These are phyloP conservation scores for Ascaphus truei DNA, from an alignment of 2,113 vertebrate species.

Conservation along the genomic window DNA sequence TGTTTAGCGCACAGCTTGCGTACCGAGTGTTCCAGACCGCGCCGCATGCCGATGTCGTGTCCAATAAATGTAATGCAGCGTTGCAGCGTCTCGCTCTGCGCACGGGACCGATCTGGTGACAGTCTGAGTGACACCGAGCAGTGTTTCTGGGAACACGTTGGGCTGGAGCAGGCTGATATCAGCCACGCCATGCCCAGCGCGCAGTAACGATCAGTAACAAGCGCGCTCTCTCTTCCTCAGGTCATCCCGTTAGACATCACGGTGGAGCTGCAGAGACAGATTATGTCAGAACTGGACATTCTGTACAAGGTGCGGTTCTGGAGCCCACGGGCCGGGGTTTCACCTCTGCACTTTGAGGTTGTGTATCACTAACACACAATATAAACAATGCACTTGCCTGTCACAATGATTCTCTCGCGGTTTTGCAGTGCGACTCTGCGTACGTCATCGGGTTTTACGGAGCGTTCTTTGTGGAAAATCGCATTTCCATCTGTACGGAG, in stretches of 20 bases:
- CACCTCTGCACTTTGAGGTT: conserved; percentile 1
- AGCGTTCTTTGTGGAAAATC: conserved; percentile 97
- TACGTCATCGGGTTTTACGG: conserved; percentile 99
- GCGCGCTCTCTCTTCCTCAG: conserved; percentile 55
- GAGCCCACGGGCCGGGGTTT: neutral
- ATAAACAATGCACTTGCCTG: neutral
- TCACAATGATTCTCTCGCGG: conserved; percentile 32
- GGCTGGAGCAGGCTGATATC: conserved; percentile 1
- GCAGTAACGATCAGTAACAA: conserved; percentile 26
- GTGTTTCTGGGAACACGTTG: no score
- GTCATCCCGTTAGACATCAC: conserved; percentile 95
- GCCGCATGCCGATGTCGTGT: no score
- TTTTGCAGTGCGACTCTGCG: conserved; percentile 90
- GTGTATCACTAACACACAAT: neutral
- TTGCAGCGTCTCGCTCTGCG: no score
- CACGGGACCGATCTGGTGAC: no score
- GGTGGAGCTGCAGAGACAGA: conserved; percentile 94
- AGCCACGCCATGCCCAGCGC: conserved; percentile 3
- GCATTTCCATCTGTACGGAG: conserved; percentile 97
- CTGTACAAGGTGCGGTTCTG: conserved; percentile 97
- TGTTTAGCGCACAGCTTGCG: no score
- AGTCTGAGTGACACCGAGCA: no score
- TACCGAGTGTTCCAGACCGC: no score
- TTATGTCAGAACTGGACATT: conserved; percentile 97
- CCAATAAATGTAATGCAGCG: no score